Evolutionary conservation across 2,888 invertebrate species (phyloP), one percentile per base, ranked within the genome.

Genomic region (Aphelenchoides bicaudatus): DNA sequence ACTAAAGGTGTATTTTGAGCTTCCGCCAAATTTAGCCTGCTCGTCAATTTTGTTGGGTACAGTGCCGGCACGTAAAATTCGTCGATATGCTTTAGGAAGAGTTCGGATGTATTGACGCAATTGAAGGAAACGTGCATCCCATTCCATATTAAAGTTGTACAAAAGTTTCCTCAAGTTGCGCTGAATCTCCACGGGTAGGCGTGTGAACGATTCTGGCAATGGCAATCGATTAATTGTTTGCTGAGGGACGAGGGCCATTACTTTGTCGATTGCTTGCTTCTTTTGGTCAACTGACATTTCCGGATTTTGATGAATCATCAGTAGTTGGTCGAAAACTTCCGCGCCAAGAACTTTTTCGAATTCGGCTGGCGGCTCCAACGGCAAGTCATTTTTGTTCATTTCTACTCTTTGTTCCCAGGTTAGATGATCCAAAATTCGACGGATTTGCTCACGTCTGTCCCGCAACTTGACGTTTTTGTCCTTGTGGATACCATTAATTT

Each of bases 341-440:
- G 43, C 10, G 43, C 25, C 43, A 8, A 43, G 43, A n/a, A 43
- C 43, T n/a, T 43, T 19, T 25, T 43, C 43, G 43, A 43, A 43
- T 10, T 25, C 43, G 23, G 43, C 43, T n/a, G 43, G 43, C 10
- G 43, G 43, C 43, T 43, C 16, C 16, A 43, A 34, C n/a, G n/a
- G n/a, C n/a, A n/a, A n/a, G n/a, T n/a, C n/a, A n/a, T n/a, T 25
- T n/a, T 43, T 25, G 43, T 43, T n/a, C 6, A 43, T 21, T n/a
- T 10, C 8, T 8, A 25, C 43, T 8, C 43, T 19, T n/a, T 43
- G 43, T n/a, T 43, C n/a, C 16, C 6, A 8, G 23, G 43, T 43
- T 25, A 43, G 23, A 25, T 43, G 16, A 19, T 43, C 43, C 43
- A 43, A 21, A 19, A 43, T 8, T 19, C 25, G 43, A n/a, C 43